Conservation (phyloP, 2,113 vertebrate genomes). For the Australoheros scitulus region DNA sequence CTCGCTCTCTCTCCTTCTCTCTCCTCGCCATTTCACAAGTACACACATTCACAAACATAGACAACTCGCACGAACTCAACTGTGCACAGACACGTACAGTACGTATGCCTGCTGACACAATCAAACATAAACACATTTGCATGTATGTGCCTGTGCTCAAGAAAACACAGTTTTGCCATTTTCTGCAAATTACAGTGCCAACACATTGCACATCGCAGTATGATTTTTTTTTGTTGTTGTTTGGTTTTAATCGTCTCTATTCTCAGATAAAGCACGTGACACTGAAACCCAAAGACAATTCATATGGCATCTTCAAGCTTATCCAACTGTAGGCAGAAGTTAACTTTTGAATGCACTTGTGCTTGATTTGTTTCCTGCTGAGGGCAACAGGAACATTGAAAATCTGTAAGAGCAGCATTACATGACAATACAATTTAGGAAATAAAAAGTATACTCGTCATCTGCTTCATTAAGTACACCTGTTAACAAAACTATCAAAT, state of each 20-base stretch:
- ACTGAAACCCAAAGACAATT: slow-evolving; percentile 53
- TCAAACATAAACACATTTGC: slow-evolving; percentile 62
- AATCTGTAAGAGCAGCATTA: background rate
- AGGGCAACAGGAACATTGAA: background rate
- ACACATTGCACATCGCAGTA: slow-evolving; percentile 47
- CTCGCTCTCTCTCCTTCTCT: slow-evolving; percentile 43
- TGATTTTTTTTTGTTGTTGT: slow-evolving; percentile 36
- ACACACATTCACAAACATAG: slow-evolving; percentile 51
- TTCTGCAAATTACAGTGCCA: slow-evolving; percentile 62
- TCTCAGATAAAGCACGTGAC: slow-evolving; percentile 52
- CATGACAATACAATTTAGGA: background rate
- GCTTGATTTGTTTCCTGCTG: slow-evolving; percentile 14
- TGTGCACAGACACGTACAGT: slow-evolving; percentile 32
- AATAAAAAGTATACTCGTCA: background rate
- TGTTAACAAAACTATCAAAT: background rate
- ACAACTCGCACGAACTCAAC: slow-evolving; percentile 30
- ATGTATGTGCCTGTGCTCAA: slow-evolving; percentile 51
- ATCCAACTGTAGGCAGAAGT: slow-evolving; percentile 7
- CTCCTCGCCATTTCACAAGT: slow-evolving; percentile 55
- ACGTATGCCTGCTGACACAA: slow-evolving; percentile 59
- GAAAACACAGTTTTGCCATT: slow-evolving; percentile 63
- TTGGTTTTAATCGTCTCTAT: slow-evolving; percentile 12
- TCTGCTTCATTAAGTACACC: background rate
- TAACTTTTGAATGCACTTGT: slow-evolving; percentile 15
- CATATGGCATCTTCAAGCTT: slow-evolving; percentile 37